phyloP scores from a whole-genome alignment of 2,797 vertebrate genomes.

The Sibirionetta formosa region DNA sequence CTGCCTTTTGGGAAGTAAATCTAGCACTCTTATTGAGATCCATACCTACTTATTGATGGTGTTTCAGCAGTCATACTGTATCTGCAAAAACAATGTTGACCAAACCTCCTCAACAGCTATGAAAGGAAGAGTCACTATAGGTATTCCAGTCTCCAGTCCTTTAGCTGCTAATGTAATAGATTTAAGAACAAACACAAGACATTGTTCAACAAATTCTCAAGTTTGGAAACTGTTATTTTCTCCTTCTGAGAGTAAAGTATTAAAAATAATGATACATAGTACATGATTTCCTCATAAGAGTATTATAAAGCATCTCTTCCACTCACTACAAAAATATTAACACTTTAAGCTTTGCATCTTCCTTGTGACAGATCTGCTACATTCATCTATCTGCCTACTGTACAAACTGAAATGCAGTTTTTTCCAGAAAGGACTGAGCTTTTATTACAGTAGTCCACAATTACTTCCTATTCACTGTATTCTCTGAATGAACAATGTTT shows the following conservation, averaged over 20 bases:
- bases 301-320: background rate
- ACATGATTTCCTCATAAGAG: background rate
- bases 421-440: background rate
- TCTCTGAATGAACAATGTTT: background rate
- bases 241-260: background rate
- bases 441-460: background rate
- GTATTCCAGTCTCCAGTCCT: background rate
- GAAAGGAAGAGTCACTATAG: background rate
- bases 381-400: background rate
- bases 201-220: background rate
- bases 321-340: background rate
- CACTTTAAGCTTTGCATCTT: background rate
- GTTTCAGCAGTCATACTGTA: background rate
- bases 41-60: background rate
- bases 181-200: background rate
- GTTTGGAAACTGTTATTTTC: background rate
- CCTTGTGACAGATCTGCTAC: background rate
- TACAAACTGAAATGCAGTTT: background rate
- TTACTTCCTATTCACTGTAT: background rate
- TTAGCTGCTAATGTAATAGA: background rate
- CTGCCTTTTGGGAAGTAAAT: background rate
- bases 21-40: background rate
- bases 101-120: background rate
- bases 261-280: background rate
- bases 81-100: background rate